Evolutionary conservation across 2,797 vertebrate genomes (phyloP), one percentile per base, ranked within the genome.

Genomic region (Periparus ater): DNA sequence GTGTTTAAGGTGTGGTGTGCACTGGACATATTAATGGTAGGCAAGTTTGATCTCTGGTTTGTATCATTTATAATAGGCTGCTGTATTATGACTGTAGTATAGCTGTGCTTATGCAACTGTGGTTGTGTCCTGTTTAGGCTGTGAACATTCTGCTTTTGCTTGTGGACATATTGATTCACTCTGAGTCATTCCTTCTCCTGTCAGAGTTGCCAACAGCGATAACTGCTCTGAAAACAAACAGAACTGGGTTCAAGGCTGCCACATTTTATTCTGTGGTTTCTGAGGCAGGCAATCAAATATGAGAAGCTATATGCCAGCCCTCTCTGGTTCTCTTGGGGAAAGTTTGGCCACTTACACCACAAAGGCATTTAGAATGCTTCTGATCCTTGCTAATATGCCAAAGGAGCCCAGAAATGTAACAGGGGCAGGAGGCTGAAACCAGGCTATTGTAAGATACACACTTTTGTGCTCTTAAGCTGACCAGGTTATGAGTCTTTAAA

Each of bases 161-260:
- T 68, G 62, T 94, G 80, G 92, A 93, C 65, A 65, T 91, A 95
- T 38, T 88, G 83, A 91, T 93, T 95, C 74, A 44, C 81, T 90
- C 77, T 92, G 94, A 95, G 85, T 95, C 87, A 96, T 76, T 91
- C 60, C 81, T 95, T 93, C 68, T 90, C 87, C 91, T 91, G 75
- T 88, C 66, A 78, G 83, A 94, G 34, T 68, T 85, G 80, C 83
- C 96, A 96, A 47, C 66, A 94, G 53, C 0, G 1, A 83, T 88
- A 95, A 93, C 87, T 87, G 86, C 77, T 73, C 85, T 91, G 45
- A 89, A 94, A 95, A 91, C 81, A 96, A 95, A 86, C 32, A 93
- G 72, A 93, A 40, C 63, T 63, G 48, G 30, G 54, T 81, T 81
- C 74, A 85, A 86, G 66, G 82, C 76, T 85, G 77, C 71, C 72